phyloP scores from a whole-genome alignment of 2,797 vertebrate species.

The Echiichthys vipera region DNA sequence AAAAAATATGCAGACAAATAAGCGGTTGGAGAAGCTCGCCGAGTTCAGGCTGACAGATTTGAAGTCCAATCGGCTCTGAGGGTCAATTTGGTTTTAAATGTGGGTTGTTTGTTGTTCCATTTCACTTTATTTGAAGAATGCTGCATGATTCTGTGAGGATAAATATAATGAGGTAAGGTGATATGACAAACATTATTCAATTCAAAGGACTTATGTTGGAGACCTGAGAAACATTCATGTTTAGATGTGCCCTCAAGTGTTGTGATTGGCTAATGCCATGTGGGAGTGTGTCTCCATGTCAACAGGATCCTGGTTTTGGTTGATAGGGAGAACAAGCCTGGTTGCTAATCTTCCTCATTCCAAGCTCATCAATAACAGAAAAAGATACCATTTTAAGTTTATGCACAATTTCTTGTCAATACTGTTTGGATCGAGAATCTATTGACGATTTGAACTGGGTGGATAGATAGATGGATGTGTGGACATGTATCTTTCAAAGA shows the following conservation, averaged over 20 bases:
- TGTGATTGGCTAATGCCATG: conserved; percentile 56
- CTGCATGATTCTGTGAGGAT: conserved; percentile 29
- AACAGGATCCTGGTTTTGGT: conserved; percentile 59
- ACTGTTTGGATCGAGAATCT: too few relatives aligned
- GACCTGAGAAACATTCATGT: conserved; percentile 62
- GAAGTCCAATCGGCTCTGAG: conserved; percentile 33
- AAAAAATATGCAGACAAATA: conserved; percentile 78
- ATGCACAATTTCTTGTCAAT: conserved; percentile 43
- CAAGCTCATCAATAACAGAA: conserved; percentile 35
- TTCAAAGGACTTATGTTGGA: conserved; percentile 54
- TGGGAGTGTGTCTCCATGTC: conserved; percentile 57
- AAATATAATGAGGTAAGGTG: conserved; percentile 41
- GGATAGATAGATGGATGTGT: too few relatives aligned
- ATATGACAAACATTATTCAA: conserved; percentile 60
- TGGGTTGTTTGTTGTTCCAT: conserved; percentile 54
- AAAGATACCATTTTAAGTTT: conserved; percentile 53
- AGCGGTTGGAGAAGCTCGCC: conserved; percentile 36
- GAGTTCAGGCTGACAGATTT: conserved; percentile 37
- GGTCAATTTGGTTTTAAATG: conserved; percentile 62
- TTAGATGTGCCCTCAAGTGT: conserved; percentile 51
- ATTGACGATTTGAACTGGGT: too few relatives aligned
- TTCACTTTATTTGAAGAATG: conserved; percentile 47
- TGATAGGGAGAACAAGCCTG: conserved; percentile 64
- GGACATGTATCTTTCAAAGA: too few relatives aligned
- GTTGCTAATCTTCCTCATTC: conserved; percentile 56